Evolutionary conservation across 1,140 invertebrate genomes (phyloP), one percentile per base, ranked within the genome.

Genomic region (Melitaea cinxia): DNA sequence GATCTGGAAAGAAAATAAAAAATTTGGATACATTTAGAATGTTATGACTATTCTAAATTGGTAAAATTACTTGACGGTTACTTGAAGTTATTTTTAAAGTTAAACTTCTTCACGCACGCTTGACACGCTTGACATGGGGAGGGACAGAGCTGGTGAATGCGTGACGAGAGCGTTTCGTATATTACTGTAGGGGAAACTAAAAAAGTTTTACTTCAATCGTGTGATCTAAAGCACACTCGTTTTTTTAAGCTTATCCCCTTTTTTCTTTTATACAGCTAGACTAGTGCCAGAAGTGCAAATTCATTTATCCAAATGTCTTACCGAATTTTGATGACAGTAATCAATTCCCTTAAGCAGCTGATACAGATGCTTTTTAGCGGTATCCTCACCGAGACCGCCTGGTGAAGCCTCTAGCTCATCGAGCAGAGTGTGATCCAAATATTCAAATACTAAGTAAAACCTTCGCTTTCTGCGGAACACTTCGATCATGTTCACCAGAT

Each of bases 381-480:
- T 92, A 30, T 95, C 93, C 72, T 95, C 94, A 0, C 95, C 95
- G 3, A 98, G 89, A 21, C 92, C 92, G 1, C 93, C 93, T 6
- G 91, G 91, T 14, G 92, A 85, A 28, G 93, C 91, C 76, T 97
- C 96, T 70, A 98, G 87, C 90, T 97, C 96, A 75, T 97, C 95
- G 21, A 98, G 90, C 12, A 98, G 92, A 0, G 96, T 98, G 75
- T 96, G 95, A 81, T 97, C 96, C 69, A 97, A 91, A 88, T 95
- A 98, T 80, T 98, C 96, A 85, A 98, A 98, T 0, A 98, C 96
- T 10, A 98, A 91, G 83, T 97, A 97, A 72, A 97, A 95, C 21
- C 96, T 93, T 76, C 95, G 95, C 81, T 95, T 94, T 35, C 95
- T 92, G 17, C 96, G 93, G 85, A 98, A 98, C 39, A 97, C 96